phyloP scores from a whole-genome alignment of 2,797 vertebrate species.

The Cynodonichthys magdalenae region DNA sequence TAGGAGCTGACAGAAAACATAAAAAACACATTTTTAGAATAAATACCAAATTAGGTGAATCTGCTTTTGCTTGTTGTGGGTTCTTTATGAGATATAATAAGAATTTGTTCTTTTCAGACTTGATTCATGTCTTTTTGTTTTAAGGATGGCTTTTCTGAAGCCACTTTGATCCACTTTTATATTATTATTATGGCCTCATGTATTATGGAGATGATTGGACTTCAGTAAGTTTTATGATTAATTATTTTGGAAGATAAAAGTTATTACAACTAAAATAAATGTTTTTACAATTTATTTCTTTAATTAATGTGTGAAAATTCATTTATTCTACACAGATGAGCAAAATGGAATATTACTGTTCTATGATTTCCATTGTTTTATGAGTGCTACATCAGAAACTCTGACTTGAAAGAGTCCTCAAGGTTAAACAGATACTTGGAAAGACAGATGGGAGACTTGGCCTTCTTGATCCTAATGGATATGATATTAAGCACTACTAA shows the following conservation, averaged over 20 bases:
- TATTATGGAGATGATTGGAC: not conserved
- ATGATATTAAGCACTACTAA: constrained; percentile 71
- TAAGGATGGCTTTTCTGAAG: not conserved
- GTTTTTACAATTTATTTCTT: too few species aligned
- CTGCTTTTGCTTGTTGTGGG: not conserved
- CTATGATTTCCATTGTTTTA: constrained; percentile 26
- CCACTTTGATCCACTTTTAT: too few species aligned
- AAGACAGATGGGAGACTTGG: constrained; percentile 31
- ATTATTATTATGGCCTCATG: too few species aligned
- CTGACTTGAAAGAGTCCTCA: constrained; percentile 56
- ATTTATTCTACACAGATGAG: constrained; percentile 4
- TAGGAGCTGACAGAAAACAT: constrained; percentile 24
- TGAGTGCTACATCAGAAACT: constrained; percentile 41
- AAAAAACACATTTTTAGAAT: constrained; percentile 23
- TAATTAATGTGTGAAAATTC: too few species aligned
- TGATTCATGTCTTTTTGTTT: not conserved
- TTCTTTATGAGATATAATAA: not conserved
- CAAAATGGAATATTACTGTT: constrained; percentile 22
- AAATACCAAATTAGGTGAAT: not conserved
- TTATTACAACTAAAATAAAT: too few species aligned
- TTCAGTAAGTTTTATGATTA: too few species aligned
- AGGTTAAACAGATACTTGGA: constrained; percentile 69
- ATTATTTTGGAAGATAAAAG: too few species aligned
- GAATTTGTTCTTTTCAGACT: not conserved
- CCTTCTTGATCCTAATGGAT: constrained; percentile 64